Conservation (phyloP, 2,888 invertebrate genomes). For the Napeogenes sylphis region DNA sequence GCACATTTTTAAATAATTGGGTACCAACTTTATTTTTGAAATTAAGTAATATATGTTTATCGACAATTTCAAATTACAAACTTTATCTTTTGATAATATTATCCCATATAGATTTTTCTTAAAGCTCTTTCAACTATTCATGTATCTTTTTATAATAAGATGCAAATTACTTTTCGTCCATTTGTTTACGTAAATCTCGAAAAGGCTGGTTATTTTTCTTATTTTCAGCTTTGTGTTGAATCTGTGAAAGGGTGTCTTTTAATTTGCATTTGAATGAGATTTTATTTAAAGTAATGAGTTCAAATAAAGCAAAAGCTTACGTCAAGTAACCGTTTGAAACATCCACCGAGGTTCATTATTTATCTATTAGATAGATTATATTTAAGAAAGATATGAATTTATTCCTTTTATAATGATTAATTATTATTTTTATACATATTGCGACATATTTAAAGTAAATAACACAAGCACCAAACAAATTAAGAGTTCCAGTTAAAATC, state of each 20-base stretch:
- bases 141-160: conserved; percentile 4
- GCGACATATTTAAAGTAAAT: too few species aligned
- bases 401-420: too few species aligned
- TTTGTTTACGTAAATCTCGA: conserved; percentile 6
- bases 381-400: too few species aligned
- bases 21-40: too few species aligned
- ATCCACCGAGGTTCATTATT: too few species aligned
- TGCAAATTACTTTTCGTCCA: conserved; percentile 4
- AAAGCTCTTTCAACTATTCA: not conserved
- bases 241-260: conserved; percentile 6
- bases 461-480: not conserved
- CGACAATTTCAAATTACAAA: too few species aligned
- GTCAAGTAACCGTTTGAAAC: not conserved
- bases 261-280: conserved; percentile 6
- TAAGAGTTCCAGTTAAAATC: conserved; percentile 15
- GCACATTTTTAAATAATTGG: too few species aligned
- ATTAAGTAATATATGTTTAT: too few species aligned
- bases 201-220: conserved; percentile 5
- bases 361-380: too few species aligned
- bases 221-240: not conserved
- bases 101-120: too few species aligned
- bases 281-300: conserved; percentile 7
- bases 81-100: too few species aligned
- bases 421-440: too few species aligned
- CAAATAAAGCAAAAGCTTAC: not conserved